These are phyloP conservation scores for Drosophila obscura DNA, from an alignment of 1,140 invertebrate species.

Conservation along the genomic window DNA sequence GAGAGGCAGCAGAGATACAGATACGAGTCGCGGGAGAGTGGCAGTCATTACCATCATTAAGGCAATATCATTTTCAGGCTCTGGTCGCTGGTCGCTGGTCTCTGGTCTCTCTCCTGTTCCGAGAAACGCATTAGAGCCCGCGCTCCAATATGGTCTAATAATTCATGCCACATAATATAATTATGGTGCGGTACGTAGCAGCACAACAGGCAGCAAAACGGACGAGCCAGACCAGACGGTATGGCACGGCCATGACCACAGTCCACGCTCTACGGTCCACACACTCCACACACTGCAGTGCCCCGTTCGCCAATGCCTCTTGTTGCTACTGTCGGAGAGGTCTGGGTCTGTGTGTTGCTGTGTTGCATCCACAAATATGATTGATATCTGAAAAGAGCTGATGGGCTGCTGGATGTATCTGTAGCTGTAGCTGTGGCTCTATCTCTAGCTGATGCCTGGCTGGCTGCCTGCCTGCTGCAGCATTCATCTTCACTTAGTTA, in stretches of 20 bases:
- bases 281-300: not conserved
- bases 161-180: slow-evolving; percentile 83
- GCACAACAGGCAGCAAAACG: slow-evolving; percentile 31
- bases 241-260: slow-evolving; percentile 74
- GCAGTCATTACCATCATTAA: slow-evolving; percentile 82
- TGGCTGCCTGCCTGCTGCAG: not conserved
- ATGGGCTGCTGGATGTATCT: slow-evolving; percentile 17
- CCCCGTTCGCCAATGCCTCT: slow-evolving; percentile 3
- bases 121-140: slow-evolving; percentile 79
- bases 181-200: slow-evolving; percentile 65
- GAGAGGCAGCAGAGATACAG: not conserved
- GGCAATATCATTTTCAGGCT: slow-evolving; percentile 83
- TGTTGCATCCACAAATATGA: slow-evolving; percentile 79
- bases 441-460: slow-evolving; percentile 15
- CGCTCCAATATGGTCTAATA: slow-evolving; percentile 83
- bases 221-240: slow-evolving; percentile 72
- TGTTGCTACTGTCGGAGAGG: slow-evolving; percentile 19
- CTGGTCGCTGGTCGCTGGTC: slow-evolving; percentile 25
- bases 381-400: slow-evolving; percentile 69
- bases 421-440: slow-evolving; percentile 10
- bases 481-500: slow-evolving; percentile 83
- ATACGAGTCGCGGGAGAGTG: slow-evolving; percentile 55
- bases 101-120: slow-evolving; percentile 51
- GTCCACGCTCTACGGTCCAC: slow-evolving; percentile 24
- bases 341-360: slow-evolving; percentile 2